Conservation (phyloP, 2,113 vertebrate genomes). For the Limnothrissa miodon region DNA sequence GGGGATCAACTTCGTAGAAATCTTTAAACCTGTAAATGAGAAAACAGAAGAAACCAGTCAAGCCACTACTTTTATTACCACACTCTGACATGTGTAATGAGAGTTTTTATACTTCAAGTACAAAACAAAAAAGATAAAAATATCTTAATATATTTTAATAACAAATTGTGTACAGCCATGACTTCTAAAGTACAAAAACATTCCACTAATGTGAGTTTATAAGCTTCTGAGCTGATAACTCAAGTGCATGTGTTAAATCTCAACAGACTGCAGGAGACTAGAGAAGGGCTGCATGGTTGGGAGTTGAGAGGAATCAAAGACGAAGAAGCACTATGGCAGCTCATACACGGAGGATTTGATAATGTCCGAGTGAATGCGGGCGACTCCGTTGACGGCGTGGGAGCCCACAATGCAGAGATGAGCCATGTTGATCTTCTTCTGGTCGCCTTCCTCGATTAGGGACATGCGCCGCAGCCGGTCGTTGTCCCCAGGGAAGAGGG, state of each 20-base stretch:
- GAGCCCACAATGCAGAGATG: slow-evolving; percentile 87
- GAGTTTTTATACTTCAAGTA: too few relatives aligned
- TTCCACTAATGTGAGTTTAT: neutral
- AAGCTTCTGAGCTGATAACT: neutral
- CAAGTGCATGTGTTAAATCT: neutral
- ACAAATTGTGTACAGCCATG: too few relatives aligned
- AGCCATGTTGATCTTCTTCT: slow-evolving; percentile 92
- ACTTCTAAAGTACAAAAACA: too few relatives aligned
- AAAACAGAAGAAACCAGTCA: neutral
- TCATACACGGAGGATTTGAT: slow-evolving; percentile 84
- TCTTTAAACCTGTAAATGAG: slow-evolving; percentile 82
- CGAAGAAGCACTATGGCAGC: neutral
- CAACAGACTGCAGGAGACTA: neutral
- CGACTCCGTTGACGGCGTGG: slow-evolving; percentile 88
- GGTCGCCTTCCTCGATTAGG: slow-evolving; percentile 80
- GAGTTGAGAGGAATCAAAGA: too few relatives aligned
- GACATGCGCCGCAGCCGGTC: slow-evolving; percentile 86
- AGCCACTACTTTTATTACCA: neutral
- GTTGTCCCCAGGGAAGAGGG: slow-evolving; percentile 74
- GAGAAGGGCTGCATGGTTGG: neutral
- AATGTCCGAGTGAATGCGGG: slow-evolving; percentile 89
- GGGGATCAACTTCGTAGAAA: slow-evolving; percentile 88
- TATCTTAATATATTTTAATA: too few relatives aligned
- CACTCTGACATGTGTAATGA: too few relatives aligned
- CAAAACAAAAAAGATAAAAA: too few relatives aligned